These are phyloP conservation scores for Cavia porcellus DNA, from an alignment of 2,113 vertebrate species.

Conservation along the genomic window DNA sequence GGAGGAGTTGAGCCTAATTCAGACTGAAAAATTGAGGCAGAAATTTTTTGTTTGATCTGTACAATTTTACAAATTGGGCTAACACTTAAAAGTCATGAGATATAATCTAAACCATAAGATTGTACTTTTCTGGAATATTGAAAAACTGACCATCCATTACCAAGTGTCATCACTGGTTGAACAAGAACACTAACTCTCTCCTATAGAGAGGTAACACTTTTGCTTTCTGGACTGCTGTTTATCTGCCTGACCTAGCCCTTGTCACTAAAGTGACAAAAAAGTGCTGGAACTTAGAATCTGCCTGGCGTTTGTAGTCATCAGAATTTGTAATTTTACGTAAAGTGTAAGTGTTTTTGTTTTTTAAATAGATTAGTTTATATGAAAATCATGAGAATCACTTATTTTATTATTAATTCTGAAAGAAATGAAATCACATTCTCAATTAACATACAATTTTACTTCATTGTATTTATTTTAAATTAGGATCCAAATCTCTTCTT, in stretches of 20 bases:
- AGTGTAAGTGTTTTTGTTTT: not conserved
- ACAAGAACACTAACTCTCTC: not conserved
- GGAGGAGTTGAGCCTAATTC: not conserved
- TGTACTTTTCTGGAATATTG: not conserved
- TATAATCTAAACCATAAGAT: not conserved
- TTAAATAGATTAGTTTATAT: not conserved
- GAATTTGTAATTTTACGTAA: not conserved
- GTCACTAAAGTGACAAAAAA: not conserved
- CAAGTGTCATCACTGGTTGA: not conserved
- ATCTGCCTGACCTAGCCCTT: not conserved
- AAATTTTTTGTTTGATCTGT: not conserved
- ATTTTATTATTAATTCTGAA: constrained; percentile 4
- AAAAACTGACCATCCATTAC: not conserved
- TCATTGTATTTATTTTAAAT: not conserved
- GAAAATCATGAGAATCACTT: not conserved
- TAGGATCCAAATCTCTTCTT: not conserved
- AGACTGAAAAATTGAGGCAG: not conserved
- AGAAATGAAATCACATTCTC: not conserved
- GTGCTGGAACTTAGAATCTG: not conserved
- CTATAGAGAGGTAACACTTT: not conserved
- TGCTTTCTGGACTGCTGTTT: not conserved
- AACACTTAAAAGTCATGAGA: not conserved
- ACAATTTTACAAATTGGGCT: not conserved
- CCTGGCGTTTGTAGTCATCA: not conserved
- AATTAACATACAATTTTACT: not conserved